phyloP scores from a whole-genome alignment of 2,888 invertebrate genomes.

The Aspidiotus destructor region DNA sequence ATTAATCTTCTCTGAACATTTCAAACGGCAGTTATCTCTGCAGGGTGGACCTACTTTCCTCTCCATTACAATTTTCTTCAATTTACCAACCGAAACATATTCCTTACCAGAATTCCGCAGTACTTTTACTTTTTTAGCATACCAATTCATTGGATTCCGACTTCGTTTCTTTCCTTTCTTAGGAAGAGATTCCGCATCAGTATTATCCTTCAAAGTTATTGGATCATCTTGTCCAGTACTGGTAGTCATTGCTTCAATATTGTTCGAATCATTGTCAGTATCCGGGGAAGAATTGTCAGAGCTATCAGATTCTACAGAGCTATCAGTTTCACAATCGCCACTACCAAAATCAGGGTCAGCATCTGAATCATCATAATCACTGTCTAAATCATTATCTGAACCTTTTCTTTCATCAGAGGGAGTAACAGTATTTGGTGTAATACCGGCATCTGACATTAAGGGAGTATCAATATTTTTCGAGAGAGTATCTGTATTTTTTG shows the following conservation, averaged over 20 bases:
- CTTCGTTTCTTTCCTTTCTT: constrained; percentile 34
- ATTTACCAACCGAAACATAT: constrained; percentile 35
- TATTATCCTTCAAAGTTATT: not conserved
- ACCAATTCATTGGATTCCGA: constrained; percentile 29
- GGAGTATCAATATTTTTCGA: no score
- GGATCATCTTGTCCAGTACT: constrained; percentile 13
- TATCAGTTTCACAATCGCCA: no score
- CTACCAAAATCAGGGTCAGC: no score
- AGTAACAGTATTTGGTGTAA: not conserved
- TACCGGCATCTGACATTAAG: no score
- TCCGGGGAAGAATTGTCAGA: constrained; percentile 5
- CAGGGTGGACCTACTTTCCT: constrained; percentile 34
- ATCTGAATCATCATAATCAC: no score
- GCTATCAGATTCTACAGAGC: not conserved
- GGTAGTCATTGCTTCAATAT: constrained; percentile 2
- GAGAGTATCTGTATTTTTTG: no score
- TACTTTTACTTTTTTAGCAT: constrained; percentile 34
- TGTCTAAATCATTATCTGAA: not conserved
- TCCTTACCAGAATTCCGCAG: constrained; percentile 36
- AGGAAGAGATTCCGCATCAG: not conserved
- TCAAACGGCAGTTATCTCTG: constrained; percentile 37
- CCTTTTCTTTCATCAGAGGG: not conserved
- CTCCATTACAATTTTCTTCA: constrained; percentile 35
- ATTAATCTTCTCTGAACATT: constrained; percentile 36
- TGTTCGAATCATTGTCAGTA: constrained; percentile 18